Base-by-base conservation (phyloP, 1,140 invertebrate species). In the Drosophila triauraria region DNA sequence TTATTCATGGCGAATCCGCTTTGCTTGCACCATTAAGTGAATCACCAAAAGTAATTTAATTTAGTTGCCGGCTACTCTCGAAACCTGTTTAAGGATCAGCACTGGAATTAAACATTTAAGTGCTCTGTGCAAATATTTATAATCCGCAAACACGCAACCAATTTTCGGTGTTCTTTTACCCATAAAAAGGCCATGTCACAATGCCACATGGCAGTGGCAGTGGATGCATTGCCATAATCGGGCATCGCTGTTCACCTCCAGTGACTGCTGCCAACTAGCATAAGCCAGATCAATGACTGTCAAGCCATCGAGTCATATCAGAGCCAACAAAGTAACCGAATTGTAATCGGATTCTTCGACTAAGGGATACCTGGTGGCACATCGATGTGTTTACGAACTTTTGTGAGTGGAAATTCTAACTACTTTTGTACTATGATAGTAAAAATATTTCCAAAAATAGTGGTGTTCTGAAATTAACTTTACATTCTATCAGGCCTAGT, bases 231-330 rank as follows among this genome's bases (percentile, higher is more conserved):
- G 57, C 82, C 53, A 76, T 69, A 68, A 78, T 50, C 61, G 68
- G 42, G 71, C 70, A 76, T 58, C 53, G 50, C 53, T 56, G 51
- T 50, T 67, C 56, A 80, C 46, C 53, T 76, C 43, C 63, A 43
- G 10, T 53, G 50, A 51, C 46, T 57, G 65, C 65, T 77, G 81
- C 61, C 82, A 83, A 81, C 62, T 63, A 57, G 25, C 62, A 84
- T 69, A 68, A 81, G 74, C 51, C 67, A 80, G 80, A 78, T 83
- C 83, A 83, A 78, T 88, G 84, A 51, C 60, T 78, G 84, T 80
- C 84, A 75, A 68, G 64, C 40, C 58, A 68, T 46, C 60, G 67
- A 70, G 40, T 74, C 62, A 67, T 62, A 87, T 75, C 64, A 46
- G 30, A n/a, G 54, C 67, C 53, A 51, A 60, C 20, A 64, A 57